Base-by-base conservation (phyloP, 2,113 vertebrate species). In the Corythoichthys haematopterus region DNA sequence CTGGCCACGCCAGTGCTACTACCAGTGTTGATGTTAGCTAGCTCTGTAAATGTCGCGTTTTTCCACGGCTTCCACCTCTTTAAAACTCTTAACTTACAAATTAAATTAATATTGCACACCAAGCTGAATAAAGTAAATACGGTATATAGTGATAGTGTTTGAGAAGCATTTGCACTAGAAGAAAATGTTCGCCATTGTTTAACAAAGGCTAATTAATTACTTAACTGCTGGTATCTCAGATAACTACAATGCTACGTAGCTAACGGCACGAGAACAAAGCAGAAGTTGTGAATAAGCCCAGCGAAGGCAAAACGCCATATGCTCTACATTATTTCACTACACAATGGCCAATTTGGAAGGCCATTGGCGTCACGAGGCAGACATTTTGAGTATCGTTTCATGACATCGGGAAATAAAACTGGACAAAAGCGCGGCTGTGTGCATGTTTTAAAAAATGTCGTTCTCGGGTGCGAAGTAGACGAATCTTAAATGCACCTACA, bases 201-300 rank as follows among this genome's bases (percentile, higher is more conserved):
- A 58, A 59, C 8, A 15, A 10, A n/a, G 15, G 16, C 9, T 61
- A 61, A 43, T 9, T 16, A 61, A 9, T 43, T 40, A 57, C 11
- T 28, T 28, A 28, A 28, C 33, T 36, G 55, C 36, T 59, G 38
- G 36, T 36, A 7, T 15, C 4, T 6, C 3, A 9, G 58, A 10
- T 43, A 61, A n/a, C 38, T 20, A 12, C 20, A 6, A 20, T 16
- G 38, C 11, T 61, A 47, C n/a, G 60, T 46, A 45, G 59, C 20
- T 45, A 33, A n/a, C 60, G n/a, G 20, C 11, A 5, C 38, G 20
- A 77, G 84, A 87, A 88, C 87, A 88, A 88, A 87, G 85, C 81
- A 58, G 50, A 5, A 35, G 50, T 9, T 61, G 15, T 0, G 15
- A 38, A n/a, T 43, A 84, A 85, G 85, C 85, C 82, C 63, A 2